A percentile compares a stretch with the other conserved stretches of the same genome.
These are phyloP conservation scores for Formica exsecta DNA, from an alignment of 1,140 invertebrate species.

Conservation along the genomic window DNA sequence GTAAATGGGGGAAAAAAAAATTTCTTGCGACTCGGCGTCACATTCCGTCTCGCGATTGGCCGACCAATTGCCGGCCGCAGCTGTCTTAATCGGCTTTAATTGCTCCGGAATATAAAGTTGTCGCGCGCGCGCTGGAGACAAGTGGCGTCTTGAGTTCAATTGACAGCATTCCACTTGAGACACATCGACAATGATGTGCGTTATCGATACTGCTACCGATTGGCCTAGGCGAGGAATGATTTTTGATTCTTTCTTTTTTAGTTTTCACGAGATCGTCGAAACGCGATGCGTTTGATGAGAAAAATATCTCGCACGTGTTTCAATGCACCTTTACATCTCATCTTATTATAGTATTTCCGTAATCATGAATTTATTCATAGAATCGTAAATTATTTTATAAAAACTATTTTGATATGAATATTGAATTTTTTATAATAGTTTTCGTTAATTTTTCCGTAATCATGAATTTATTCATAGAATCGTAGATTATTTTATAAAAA, in stretches of 20 bases:
- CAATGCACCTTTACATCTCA: not conserved
- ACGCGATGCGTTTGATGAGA: not conserved
- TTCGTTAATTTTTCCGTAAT: too few species aligned
- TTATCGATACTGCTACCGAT: conserved; percentile 60
- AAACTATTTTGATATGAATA: not conserved
- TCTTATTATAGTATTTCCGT: not conserved
- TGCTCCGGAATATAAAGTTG: conserved; percentile 77
- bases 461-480: not conserved
- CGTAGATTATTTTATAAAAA: not conserved
- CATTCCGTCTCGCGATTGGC: conserved; percentile 55
- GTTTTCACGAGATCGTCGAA: conserved; percentile 1
- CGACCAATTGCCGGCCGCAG: conserved; percentile 76
- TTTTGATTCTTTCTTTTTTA: not conserved
- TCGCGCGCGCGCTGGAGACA: conserved; percentile 67
- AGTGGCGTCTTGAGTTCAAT: conserved; percentile 70
- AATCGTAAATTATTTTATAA: not conserved
- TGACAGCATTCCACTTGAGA: conserved; percentile 65
- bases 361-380: not conserved
- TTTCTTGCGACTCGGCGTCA: not conserved
- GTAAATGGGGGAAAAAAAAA: not conserved
- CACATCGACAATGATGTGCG: conserved; percentile 43
- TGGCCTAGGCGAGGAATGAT: not conserved
- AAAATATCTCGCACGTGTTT: not conserved
- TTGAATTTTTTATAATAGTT: too few species aligned
- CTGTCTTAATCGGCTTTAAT: conserved; percentile 81